Base-by-base conservation (phyloP, 2,113 vertebrate genomes). In the Hystrix brachyura region DNA sequence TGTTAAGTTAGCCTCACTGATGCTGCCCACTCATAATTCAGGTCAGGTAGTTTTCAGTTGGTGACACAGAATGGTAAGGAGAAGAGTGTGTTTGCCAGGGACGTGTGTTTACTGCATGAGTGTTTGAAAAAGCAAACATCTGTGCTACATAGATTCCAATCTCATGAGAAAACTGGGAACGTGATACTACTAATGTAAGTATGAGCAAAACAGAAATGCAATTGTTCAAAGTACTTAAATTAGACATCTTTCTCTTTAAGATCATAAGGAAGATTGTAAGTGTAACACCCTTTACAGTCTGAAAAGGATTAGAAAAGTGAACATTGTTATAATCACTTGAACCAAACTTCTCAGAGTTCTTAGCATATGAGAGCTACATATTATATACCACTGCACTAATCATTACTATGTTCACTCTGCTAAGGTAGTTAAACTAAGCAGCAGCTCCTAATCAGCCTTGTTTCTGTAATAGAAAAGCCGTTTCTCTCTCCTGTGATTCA, bases 401-500 rank as follows among this genome's bases (percentile, higher is more conserved):
- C 34, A 76, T 94, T 32, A 83, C 34, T 23, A 88, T 53, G 91
- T 18, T 89, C 94, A 60, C 82, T 95, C 87, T 96, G 71, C 51
- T 95, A 92, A 96, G 5, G n/a, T 53, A 34, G 79, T 89, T 95
- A 95, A 96, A 65, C 23, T 18, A 27, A 97, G 82, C 48, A 89
- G 74, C 53, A 87, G 38, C 87, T 89, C 19, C 74, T 69, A 74
- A 67, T 92, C 60, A 74, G 48, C 25, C 67, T 25, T 55, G 14
- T 87, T 79, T 94, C 60, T 96, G 29, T 93, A 57, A 74, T 72
- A 96, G 34, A 13, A 43, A 32, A 82, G n/a, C 55, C 10, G 38
- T 59, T 9, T 84, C 69, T 59, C 19, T 18, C 43, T 10, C 13
- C 46, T 80, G 67, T 91, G 62, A 87, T 60, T 18, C 15, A 69